A percentile compares a stretch with the other conserved stretches of the same genome.
phyloP scores from a whole-genome alignment of 2,797 vertebrate species.

The Hapalemur alaotrensis region DNA sequence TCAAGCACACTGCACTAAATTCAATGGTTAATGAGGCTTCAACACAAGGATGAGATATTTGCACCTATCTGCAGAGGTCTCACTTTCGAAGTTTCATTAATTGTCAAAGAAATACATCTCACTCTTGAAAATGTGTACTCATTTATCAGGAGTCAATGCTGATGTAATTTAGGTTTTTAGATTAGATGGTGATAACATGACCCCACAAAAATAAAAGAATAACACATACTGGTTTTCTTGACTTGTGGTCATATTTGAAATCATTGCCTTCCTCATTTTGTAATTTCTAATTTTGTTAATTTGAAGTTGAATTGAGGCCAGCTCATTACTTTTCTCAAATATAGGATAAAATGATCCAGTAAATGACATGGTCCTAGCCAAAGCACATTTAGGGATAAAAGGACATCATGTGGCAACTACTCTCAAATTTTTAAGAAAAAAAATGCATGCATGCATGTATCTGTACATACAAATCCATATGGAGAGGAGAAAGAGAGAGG shows the following conservation, averaged over 20 bases:
- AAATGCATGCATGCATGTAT: not conserved
- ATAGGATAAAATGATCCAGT: conserved; percentile 58
- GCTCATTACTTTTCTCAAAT: conserved; percentile 59
- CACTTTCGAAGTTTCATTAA: conserved; percentile 61
- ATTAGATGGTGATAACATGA: conserved; percentile 48
- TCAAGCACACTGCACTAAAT: conserved; percentile 2
- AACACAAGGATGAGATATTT: conserved; percentile 26
- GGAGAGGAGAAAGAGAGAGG: not conserved
- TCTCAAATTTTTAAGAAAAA: not conserved
- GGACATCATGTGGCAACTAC: not conserved
- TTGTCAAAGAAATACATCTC: conserved; percentile 32
- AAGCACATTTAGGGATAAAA: conserved; percentile 43
- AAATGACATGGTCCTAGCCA: not conserved
- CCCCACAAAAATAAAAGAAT: conserved; percentile 54
- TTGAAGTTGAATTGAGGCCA: conserved; percentile 59
- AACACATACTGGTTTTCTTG: conserved; percentile 19
- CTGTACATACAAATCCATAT: not conserved
- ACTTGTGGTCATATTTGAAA: conserved; percentile 50
- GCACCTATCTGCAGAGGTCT: conserved; percentile 40
- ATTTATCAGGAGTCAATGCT: not conserved
- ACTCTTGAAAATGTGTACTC: conserved; percentile 26
- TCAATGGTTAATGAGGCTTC: conserved; percentile 49
- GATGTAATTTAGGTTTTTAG: conserved; percentile 66
- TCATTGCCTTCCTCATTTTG: conserved; percentile 63
- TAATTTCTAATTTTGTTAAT: conserved; percentile 66